Evolutionary conservation across 1,140 invertebrate species (phyloP).

Genomic region (Drosophila albomicans): DNA sequence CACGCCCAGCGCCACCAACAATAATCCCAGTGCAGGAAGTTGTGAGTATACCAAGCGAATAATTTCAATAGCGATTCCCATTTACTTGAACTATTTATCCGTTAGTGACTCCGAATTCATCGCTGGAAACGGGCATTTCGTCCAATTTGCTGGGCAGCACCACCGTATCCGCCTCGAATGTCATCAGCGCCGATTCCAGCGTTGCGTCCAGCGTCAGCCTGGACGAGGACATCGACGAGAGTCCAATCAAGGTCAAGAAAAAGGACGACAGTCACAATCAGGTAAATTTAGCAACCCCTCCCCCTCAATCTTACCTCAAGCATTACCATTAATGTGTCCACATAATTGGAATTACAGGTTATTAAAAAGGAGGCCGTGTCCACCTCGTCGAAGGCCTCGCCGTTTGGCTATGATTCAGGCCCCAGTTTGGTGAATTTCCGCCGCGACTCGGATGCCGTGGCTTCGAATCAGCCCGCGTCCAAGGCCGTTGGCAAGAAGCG

Average conservation of each 20-base stretch:
- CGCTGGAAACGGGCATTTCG: constrained; percentile 80
- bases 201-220: constrained; percentile 84
- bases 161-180: constrained; percentile 79
- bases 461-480: constrained; percentile 45
- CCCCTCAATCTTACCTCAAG: neutral
- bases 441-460: constrained; percentile 68
- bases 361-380: constrained; percentile 84
- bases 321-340: neutral
- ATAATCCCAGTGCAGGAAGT: constrained; percentile 86
- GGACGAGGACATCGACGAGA: constrained; percentile 82
- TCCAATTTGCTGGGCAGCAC: constrained; percentile 81
- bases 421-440: constrained; percentile 70
- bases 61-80: neutral
- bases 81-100: neutral
- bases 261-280: constrained; percentile 79
- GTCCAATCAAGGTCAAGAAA: constrained; percentile 83
- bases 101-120: constrained; percentile 82
- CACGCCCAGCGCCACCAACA: constrained; percentile 90
- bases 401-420: constrained; percentile 74
- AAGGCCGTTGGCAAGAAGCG: constrained; percentile 66
- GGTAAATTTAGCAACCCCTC: constrained; percentile 32
- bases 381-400: constrained; percentile 78
- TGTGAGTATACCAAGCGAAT: constrained; percentile 58
- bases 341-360: constrained; percentile 43
- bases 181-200: constrained; percentile 84